phyloP scores from a whole-genome alignment of 2,888 invertebrate species.

The Stenolophus ochropezus region DNA sequence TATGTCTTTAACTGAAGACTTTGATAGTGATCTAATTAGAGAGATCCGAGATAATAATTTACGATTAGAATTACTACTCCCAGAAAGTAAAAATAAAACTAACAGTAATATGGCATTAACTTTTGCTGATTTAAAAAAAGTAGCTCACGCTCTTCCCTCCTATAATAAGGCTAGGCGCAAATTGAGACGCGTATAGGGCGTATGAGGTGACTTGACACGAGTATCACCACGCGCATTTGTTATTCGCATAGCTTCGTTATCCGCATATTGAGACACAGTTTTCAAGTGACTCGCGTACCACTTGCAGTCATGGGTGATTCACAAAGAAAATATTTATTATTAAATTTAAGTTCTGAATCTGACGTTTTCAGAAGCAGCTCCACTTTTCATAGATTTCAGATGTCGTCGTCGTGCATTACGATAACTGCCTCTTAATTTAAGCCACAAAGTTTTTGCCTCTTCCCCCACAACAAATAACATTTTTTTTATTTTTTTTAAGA shows the following conservation, averaged over 20 bases:
- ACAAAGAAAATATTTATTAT: neutral
- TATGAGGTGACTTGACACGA: too few relatives aligned
- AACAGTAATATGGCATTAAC: too few relatives aligned
- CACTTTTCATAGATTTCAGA: slow-evolving; percentile 44
- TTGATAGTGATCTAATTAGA: too few relatives aligned
- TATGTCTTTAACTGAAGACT: too few relatives aligned
- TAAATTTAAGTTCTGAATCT: neutral
- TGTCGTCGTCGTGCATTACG: slow-evolving; percentile 54
- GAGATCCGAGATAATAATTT: too few relatives aligned
- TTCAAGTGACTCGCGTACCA: neutral
- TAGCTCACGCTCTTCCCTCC: too few relatives aligned
- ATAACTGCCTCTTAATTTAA: slow-evolving; percentile 50
- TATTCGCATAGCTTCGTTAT: neutral
- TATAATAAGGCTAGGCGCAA: too few relatives aligned
- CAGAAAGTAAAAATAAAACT: too few relatives aligned
- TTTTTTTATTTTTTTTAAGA: slow-evolving; percentile 54
- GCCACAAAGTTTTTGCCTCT: slow-evolving; percentile 37
- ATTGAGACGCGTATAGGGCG: too few relatives aligned
- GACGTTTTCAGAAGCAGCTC: slow-evolving; percentile 55
- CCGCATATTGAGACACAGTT: too few relatives aligned
- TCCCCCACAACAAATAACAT: neutral
- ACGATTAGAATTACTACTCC: too few relatives aligned
- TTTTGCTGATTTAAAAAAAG: too few relatives aligned
- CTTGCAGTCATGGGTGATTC: neutral
- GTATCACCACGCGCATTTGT: neutral